Base-by-base conservation (phyloP, 1,140 invertebrate species). In the Bursaphelenchus mucronatus region DNA sequence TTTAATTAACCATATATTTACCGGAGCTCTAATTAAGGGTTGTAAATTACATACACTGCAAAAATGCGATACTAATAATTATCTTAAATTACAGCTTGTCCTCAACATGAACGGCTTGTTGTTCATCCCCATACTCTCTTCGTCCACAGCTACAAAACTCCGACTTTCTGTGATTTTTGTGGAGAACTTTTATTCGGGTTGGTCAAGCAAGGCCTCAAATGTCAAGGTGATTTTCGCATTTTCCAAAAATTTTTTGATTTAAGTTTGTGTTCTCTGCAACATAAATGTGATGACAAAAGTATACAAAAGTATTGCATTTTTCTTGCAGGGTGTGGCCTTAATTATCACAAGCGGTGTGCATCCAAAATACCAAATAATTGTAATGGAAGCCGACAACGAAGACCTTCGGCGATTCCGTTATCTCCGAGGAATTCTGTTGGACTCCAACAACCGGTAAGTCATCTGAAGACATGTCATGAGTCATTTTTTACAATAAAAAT, bases 331-430 rank as follows among this genome's bases (percentile, higher is more conserved):
- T 98, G 94, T 86, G 90, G 92, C 9, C 87, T 93, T 79, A 97
- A 97, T 85, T 98, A 93, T 85, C 95, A 97, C 85, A 98, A 98
- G 83, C 86, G 94, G 53, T 98, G 95, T 85, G 94, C 94, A 56
- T 91, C 94, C 66, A 97, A 97, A 84, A 92, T 97, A 66, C 94
- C 94, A 21, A 97, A 97, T 81, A 97, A 97, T 85, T 98, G 95
- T 84, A 86, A 65, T 84, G 85, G 68, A 79, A 69, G 78, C 43
- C 78, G 83, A 15, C 77, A 79, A 45, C 43, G 80, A n/a, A 43
- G 77, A 46, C 77, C 77, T 13, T 77, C 74, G 2, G 80, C 79
- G 17, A 81, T 81, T 61, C 79, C 80, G 5, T 67, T 81, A 15
- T 81, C 79, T 17, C 79, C 79, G 8, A 61, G 71, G 39, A 81